phyloP scores from a whole-genome alignment of 2,113 vertebrate genomes.

The Stigmatopora argus region DNA sequence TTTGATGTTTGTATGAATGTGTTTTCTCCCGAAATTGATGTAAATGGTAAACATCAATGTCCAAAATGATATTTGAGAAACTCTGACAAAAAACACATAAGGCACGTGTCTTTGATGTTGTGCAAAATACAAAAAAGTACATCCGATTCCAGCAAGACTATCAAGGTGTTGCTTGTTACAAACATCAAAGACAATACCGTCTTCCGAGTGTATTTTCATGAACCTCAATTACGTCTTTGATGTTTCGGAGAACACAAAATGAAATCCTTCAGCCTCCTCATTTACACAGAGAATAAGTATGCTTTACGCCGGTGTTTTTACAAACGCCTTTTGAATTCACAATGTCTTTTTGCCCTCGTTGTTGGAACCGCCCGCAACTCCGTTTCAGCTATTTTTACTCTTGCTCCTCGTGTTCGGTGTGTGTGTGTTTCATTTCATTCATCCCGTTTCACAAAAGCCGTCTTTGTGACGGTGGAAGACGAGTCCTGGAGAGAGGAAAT shows the following conservation, averaged over 20 bases:
- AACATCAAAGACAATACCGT: neutral
- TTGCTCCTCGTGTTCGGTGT: neutral
- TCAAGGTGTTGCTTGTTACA: neutral
- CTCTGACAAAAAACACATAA: neutral
- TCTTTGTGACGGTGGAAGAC: neutral
- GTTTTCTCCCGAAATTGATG: too few species aligned
- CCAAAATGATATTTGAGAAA: too few species aligned
- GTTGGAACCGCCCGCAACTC: neutral
- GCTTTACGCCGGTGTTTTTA: neutral
- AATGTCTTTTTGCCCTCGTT: neutral
- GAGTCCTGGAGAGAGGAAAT: neutral
- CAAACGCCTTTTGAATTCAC: neutral
- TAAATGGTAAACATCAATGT: too few species aligned
- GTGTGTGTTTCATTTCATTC: conserved; percentile 5
- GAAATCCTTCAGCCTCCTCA: neutral
- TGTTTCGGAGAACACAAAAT: neutral
- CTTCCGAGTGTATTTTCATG: neutral
- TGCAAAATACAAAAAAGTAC: neutral
- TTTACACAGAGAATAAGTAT: neutral
- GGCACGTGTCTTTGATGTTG: neutral
- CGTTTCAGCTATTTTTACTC: conserved; percentile 3
- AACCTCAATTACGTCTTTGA: neutral
- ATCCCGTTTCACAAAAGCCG: conserved; percentile 1
- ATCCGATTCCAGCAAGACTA: neutral
- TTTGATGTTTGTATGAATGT: too few species aligned